These are phyloP conservation scores for Rhinophrynus dorsalis DNA, from an alignment of 2,797 vertebrate genomes.

Conservation along the genomic window DNA sequence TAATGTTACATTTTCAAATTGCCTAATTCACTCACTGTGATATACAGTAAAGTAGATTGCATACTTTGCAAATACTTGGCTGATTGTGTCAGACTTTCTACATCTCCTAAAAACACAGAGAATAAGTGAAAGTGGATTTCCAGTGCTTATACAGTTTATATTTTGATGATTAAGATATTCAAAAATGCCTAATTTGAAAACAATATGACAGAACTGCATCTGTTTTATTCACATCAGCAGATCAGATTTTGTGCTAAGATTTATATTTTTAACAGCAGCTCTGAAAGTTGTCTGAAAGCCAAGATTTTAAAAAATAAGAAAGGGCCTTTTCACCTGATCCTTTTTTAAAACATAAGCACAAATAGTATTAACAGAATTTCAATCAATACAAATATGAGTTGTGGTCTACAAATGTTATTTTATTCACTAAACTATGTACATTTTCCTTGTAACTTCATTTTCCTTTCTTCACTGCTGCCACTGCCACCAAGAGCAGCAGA, in stretches of 20 bases:
- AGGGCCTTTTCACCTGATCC: slow-evolving; percentile 12
- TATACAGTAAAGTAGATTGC: not conserved
- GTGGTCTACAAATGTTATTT: too few species aligned
- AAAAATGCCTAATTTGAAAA: slow-evolving; percentile 4
- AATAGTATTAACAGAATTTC: slow-evolving; percentile 9
- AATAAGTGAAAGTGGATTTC: slow-evolving; percentile 13
- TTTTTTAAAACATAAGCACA: not conserved
- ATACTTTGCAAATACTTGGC: not conserved
- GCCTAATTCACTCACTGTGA: too few species aligned
- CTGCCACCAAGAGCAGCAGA: too few species aligned
- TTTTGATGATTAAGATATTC: not conserved
- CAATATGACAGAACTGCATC: not conserved
- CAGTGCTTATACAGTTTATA: too few species aligned
- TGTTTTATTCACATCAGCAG: slow-evolving; percentile 13
- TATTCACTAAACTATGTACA: too few species aligned
- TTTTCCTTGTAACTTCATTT: too few species aligned
- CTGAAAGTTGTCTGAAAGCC: not conserved
- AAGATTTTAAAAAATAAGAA: slow-evolving; percentile 14
- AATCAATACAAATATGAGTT: not conserved
- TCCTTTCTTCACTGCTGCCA: too few species aligned
- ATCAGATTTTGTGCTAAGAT: slow-evolving; percentile 11
- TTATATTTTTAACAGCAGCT: slow-evolving; percentile 2
- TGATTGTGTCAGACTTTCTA: too few species aligned
- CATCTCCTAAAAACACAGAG: too few species aligned
- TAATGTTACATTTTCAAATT: too few species aligned